Conservation (phyloP, 2,888 invertebrate species). For the Drosophila infuscata region DNA sequence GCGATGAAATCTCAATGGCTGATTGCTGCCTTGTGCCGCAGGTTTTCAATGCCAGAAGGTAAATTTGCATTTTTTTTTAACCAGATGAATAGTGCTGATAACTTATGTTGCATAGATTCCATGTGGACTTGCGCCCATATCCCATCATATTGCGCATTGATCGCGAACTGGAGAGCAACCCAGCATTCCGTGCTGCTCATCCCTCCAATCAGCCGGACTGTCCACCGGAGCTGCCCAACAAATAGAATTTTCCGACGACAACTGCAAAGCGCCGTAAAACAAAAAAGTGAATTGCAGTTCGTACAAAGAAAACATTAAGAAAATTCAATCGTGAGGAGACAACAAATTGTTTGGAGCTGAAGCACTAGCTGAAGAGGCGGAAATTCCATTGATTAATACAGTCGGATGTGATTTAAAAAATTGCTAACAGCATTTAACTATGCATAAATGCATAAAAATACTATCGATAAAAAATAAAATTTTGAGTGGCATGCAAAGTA, state of each 20-base stretch:
- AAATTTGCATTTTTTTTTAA: slow-evolving; percentile 17
- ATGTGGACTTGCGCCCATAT: slow-evolving; percentile 95
- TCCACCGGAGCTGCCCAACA: slow-evolving; percentile 94
- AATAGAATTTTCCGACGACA: slow-evolving; percentile 85
- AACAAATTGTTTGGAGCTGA: slow-evolving; percentile 21
- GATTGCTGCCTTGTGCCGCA: slow-evolving; percentile 98
- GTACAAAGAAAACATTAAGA: slow-evolving; percentile 38
- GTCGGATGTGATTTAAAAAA: slow-evolving; percentile 81
- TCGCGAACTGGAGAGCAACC: slow-evolving; percentile 93
- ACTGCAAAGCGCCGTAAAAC: slow-evolving; percentile 84
- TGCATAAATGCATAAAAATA: slow-evolving; percentile 78
- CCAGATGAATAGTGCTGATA: not conserved
- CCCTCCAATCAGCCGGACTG: slow-evolving; percentile 97
- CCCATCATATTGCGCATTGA: slow-evolving; percentile 95
- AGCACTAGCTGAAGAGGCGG: slow-evolving; percentile 28
- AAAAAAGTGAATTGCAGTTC: slow-evolving; percentile 83
- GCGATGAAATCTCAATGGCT: slow-evolving; percentile 96
- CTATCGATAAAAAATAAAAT: slow-evolving; percentile 59
- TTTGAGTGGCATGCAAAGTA: slow-evolving; percentile 34
- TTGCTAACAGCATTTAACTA: slow-evolving; percentile 82
- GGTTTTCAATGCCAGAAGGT: slow-evolving; percentile 97
- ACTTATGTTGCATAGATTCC: slow-evolving; percentile 88
- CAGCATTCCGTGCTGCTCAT: slow-evolving; percentile 96
- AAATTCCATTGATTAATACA: slow-evolving; percentile 67
- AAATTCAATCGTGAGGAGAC: slow-evolving; percentile 28